These are phyloP conservation scores for Habroteleia sp. DNA, from an alignment of 2,888 invertebrate genomes.

Conservation along the genomic window DNA sequence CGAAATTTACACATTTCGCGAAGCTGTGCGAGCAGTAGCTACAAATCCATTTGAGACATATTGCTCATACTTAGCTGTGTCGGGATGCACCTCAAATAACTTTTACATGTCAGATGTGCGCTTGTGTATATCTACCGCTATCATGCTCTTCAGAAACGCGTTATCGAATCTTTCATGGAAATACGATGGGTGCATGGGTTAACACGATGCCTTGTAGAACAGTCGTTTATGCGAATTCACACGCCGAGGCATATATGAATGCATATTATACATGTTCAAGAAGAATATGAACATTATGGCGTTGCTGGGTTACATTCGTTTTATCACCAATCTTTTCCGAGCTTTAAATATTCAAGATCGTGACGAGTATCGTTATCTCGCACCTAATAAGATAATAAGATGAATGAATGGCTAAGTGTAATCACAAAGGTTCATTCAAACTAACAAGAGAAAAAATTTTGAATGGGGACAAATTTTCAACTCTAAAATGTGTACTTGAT, in stretches of 20 bases:
- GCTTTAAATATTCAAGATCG: constrained; percentile 55
- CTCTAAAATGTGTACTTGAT: constrained; percentile 7
- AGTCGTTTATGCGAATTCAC: constrained; percentile 58
- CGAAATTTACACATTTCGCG: constrained; percentile 48
- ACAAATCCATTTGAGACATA: constrained; percentile 53
- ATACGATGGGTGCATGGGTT: constrained; percentile 63
- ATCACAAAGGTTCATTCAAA: constrained; percentile 46
- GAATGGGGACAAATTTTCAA: constrained; percentile 20
- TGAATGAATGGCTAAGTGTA: constrained; percentile 35
- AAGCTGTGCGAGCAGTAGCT: constrained; percentile 39
- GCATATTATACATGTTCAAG: constrained; percentile 47
- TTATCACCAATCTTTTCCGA: constrained; percentile 55
- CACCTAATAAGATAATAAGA: constrained; percentile 58
- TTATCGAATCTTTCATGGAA: constrained; percentile 71
- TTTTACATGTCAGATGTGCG: constrained; percentile 47
- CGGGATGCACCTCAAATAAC: constrained; percentile 48
- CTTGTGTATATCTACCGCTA: constrained; percentile 56
- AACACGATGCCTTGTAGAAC: constrained; percentile 58
- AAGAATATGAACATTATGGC: constrained; percentile 59
- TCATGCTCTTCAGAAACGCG: constrained; percentile 64
- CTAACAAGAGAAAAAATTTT: constrained; percentile 41
- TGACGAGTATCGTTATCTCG: constrained; percentile 51
- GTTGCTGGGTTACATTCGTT: constrained; percentile 52
- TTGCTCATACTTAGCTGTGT: constrained; percentile 42
- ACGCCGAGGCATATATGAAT: constrained; percentile 52